Evolutionary conservation across 2,888 invertebrate genomes (phyloP).

Genomic region (Spisula solida): DNA sequence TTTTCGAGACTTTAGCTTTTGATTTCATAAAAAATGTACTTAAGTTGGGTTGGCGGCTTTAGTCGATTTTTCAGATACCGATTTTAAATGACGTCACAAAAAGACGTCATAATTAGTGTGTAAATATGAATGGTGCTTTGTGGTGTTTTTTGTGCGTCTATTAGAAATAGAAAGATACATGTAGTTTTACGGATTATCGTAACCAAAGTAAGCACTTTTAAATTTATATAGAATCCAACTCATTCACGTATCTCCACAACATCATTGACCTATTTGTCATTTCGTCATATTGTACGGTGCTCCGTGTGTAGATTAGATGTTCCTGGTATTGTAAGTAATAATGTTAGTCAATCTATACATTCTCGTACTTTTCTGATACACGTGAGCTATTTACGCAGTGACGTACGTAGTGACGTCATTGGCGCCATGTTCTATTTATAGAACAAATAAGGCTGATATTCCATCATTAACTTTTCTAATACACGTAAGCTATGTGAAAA

Average conservation of each 20-base stretch:
- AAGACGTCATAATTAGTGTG: neutral
- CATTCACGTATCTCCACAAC: neutral
- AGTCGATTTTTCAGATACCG: neutral
- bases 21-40: too few species aligned
- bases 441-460: too few species aligned
- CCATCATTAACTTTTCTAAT: too few species aligned
- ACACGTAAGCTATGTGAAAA: too few species aligned
- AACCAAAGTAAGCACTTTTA: neutral
- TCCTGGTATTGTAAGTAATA: neutral
- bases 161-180: constrained; percentile 5
- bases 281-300: constrained; percentile 4
- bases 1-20: too few species aligned
- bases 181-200: neutral
- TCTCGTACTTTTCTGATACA: too few species aligned
- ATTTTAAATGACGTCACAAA: neutral
- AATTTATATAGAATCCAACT: neutral
- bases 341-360: neutral
- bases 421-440: too few species aligned
- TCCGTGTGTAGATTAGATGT: neutral
- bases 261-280: neutral
- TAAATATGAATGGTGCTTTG: constrained; percentile 23
- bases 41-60: too few species aligned
- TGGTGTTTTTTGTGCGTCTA: neutral
- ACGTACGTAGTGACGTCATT: too few species aligned
- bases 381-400: too few species aligned